Evolutionary conservation across 2,888 invertebrate species (phyloP).

Genomic region (Rhagonycha lutea): DNA sequence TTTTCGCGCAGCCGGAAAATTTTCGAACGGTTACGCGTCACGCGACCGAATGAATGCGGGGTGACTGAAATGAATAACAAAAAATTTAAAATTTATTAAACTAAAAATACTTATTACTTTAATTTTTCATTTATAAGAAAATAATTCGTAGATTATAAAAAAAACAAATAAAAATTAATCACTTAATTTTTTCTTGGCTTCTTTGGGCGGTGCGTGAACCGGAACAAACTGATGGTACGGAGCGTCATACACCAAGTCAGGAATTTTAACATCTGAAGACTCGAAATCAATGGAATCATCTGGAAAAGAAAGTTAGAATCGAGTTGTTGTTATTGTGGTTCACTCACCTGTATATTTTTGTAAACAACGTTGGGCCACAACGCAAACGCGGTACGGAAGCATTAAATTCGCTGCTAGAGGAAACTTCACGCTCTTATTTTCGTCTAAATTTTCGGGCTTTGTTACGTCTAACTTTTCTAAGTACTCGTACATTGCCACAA

Average conservation of each 20-base stretch:
- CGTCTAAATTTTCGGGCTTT: not conserved
- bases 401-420: constrained; percentile 7
- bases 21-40: too few relatives aligned
- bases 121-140: not conserved
- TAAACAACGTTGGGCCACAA: not conserved
- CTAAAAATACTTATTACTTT: too few relatives aligned
- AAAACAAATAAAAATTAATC: not conserved
- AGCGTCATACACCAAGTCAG: not conserved
- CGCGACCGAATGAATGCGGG: too few relatives aligned
- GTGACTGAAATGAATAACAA: too few relatives aligned
- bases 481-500: constrained; percentile 13
- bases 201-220: not conserved
- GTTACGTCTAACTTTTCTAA: constrained; percentile 14
- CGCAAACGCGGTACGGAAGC: not conserved
- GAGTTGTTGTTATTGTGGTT: not conserved
- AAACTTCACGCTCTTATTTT: not conserved
- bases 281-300: not conserved
- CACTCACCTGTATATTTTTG: constrained; percentile 14
- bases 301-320: not conserved
- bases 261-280: not conserved
- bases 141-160: not conserved
- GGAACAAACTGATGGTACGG: not conserved
- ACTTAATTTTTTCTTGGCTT: not conserved
- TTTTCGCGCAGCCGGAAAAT: too few relatives aligned
- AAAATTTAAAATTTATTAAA: too few relatives aligned